Conservation (phyloP, 2,797 vertebrate species). For the Steatocranus sp. region DNA sequence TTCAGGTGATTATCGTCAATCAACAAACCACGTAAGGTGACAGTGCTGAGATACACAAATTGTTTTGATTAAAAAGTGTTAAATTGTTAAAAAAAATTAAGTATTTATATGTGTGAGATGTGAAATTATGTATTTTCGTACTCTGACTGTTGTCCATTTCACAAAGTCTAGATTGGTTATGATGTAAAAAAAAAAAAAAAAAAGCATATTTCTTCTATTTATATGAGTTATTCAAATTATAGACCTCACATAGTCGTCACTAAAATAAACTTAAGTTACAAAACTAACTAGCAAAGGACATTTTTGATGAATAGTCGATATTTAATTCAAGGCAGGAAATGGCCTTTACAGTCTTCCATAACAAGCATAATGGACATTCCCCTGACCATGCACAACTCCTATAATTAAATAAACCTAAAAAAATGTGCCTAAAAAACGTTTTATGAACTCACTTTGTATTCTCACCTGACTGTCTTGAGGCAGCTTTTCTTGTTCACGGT, state of each 20-base stretch:
- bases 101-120: background rate
- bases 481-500: slow-evolving; percentile 84
- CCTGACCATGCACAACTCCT: background rate
- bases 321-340: background rate
- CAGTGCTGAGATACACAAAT: background rate
- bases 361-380: background rate
- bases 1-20: background rate
- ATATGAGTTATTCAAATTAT: background rate
- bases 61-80: background rate
- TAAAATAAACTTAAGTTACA: background rate
- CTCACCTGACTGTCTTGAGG: slow-evolving; percentile 87
- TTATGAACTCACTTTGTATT: background rate
- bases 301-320: background rate
- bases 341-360: background rate
- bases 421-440: background rate
- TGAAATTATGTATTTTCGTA: background rate
- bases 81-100: background rate
- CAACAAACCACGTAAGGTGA: background rate
- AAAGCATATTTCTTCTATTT: background rate
- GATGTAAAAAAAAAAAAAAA: background rate
- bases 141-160: background rate
- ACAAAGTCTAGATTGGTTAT: background rate
- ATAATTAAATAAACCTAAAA: background rate
- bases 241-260: background rate
- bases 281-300: background rate